Evolutionary conservation across 2,888 invertebrate species (phyloP), one percentile per base, ranked within the genome.

Genomic region (Amiota communis): DNA sequence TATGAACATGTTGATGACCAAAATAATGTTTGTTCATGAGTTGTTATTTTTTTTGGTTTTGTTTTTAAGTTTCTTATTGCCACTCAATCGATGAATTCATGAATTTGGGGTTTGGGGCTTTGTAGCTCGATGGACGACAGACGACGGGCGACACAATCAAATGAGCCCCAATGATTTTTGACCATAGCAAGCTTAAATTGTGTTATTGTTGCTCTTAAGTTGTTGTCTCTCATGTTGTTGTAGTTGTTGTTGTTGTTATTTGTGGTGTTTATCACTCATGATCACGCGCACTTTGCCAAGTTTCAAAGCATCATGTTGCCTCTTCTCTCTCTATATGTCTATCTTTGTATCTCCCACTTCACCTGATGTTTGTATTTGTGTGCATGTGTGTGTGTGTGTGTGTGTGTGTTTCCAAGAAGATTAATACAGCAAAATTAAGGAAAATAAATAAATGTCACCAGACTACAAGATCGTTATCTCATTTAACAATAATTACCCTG

Each of bases 401-500:
- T 23, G 81, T 81, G 78, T 77, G 81, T 79, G 82, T 85, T 88
- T 88, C 88, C 84, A 81, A 85, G 87, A 88, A 88, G 89, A 89
- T 89, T 89, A 89, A 89, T 89, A 88, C 89, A 86, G 85, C 87
- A 80, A 89, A 89, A 89, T 89, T 89, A 89, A 89, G 89, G 88
- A 89, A 89, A 89, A 88, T 89, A 89, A 89, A 89, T 89, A 89
- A 89, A 89, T 89, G 89, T 89, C 89, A 88, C 87, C 88, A 86
- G 85, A 83, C 83, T 88, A 89, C 89, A 89, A 88, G 89, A 89
- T 89, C 87, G 88, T 88, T 89, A 89, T 89, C 89, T 87, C 86
- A 89, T 89, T 89, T 89, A 89, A 89, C 89, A 89, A 89, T 89
- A 89, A 89, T 89, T 89, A 89, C 89, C 89, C 88, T 89, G 89